Percentiles rank a stretch among this genome's conserved stretches.
These are phyloP conservation scores for Eurystomus glaucurus DNA, from an alignment of 2,797 vertebrate species.

Conservation along the genomic window DNA sequence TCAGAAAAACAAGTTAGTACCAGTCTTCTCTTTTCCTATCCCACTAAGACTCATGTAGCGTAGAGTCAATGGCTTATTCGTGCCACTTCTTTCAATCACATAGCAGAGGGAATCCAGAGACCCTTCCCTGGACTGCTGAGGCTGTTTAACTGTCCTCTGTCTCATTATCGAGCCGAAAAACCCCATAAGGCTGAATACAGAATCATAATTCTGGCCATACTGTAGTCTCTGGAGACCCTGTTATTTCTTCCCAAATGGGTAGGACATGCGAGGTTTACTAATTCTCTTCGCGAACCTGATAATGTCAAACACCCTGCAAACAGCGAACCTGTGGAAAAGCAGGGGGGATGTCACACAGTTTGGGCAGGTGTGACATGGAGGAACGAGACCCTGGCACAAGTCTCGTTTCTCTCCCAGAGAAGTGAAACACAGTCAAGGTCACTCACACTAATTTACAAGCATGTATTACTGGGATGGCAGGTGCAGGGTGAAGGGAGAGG, in stretches of 20 bases:
- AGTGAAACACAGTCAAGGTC: not conserved
- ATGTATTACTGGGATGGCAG: not conserved
- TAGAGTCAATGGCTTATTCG: not conserved
- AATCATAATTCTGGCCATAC: not conserved
- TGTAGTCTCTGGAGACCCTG: not conserved
- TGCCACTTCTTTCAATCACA: not conserved
- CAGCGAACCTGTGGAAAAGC: not conserved
- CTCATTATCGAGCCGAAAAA: not conserved
- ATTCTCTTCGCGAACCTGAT: not conserved
- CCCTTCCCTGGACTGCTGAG: not conserved
- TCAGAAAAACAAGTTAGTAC: not conserved
- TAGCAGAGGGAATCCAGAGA: not conserved
- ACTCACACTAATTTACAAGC: accelerated
- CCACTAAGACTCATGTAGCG: not conserved
- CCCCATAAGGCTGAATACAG: not conserved
- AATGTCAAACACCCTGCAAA: not conserved
- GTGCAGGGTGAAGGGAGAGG: not conserved
- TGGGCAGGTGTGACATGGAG: accelerated
- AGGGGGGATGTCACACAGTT: accelerated
- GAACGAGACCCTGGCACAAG: not conserved
- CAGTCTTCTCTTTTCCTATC: not conserved
- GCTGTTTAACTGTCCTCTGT: not conserved
- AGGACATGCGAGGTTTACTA: not conserved
- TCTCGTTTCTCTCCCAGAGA: not conserved
- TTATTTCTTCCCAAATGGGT: not conserved